Base-by-base conservation (phyloP, 2,797 vertebrate genomes). In the Hemitrygon akajei region DNA sequence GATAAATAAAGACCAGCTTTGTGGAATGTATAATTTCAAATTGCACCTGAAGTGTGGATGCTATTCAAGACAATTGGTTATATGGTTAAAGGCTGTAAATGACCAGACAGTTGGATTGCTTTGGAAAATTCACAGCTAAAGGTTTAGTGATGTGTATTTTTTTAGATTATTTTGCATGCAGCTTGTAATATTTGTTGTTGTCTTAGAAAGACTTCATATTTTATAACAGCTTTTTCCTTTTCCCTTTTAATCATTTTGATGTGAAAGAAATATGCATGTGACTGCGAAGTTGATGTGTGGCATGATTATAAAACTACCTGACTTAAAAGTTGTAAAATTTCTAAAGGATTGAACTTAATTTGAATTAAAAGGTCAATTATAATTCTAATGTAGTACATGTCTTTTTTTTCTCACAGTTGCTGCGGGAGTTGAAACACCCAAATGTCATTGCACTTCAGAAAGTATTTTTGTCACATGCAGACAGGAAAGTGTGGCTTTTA, bases 391-490 rank as follows among this genome's bases (percentile, higher is more conserved):
- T 69, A 7, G 25, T 95, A 93, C 95, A n/a, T n/a, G 81, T 56
- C 95, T 95, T 97, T n/a, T 96, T 95, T 73, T 20, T 16, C 71
- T 97, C 98, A 94, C 97, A 99, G 99, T 97, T 99, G 96, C 97
- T 99, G 94, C 97, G 98, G 95, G 99, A 99, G 96, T 97, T 99
- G 95, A 99, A 99, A 96, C 99, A 99, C 95, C 99, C 99, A 94
- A 99, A 99, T 94, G 99, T 99, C 95, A 99, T 99, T 97, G 99
- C 99, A 94, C 98, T 99, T 96, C 99, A 99, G 96, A 99, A 99
- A 95, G 99, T 99, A 96, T 99, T 99, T 96, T 97, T 99, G 95
- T 99, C 99, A 94, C 99, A 99, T 47, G 98, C 99, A 93, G 99
- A 99, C 96, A 98, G 99, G 95, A 99, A 99, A 97, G 99, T 99